Evolutionary conservation across 2,797 vertebrate species (phyloP).

Genomic region (Catharus ustulatus): DNA sequence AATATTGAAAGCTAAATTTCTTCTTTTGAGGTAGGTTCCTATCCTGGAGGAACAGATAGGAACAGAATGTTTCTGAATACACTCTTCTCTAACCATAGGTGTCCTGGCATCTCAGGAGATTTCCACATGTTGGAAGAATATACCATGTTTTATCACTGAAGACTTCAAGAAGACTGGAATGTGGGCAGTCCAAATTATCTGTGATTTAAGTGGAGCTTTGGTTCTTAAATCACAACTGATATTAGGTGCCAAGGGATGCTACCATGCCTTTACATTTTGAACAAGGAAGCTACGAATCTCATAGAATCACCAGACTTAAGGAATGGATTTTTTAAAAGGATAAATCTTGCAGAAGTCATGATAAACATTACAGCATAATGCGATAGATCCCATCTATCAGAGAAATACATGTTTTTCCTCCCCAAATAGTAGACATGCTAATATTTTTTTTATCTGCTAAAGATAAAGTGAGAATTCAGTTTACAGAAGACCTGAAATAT

Average conservation of each 20-base stretch:
- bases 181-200: neutral
- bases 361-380: neutral
- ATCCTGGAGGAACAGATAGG: neutral
- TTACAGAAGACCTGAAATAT: neutral
- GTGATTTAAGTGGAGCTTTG: neutral
- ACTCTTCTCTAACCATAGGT: neutral
- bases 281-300: neutral
- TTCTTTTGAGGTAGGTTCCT: neutral
- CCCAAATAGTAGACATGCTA: neutral
- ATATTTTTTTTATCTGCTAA: neutral
- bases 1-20: neutral
- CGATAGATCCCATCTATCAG: neutral
- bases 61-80: neutral
- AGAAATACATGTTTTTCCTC: neutral
- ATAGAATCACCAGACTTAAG: neutral
- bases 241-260: neutral
- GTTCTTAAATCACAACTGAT: neutral
- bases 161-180: neutral
- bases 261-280: neutral
- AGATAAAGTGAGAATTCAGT: slow-evolving; percentile 1
- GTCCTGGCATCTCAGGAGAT: neutral
- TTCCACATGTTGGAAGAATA: neutral
- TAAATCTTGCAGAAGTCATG: neutral
- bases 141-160: neutral
- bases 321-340: neutral